Conservation (phyloP, 2,797 vertebrate species). For the Poecilia wingei region DNA sequence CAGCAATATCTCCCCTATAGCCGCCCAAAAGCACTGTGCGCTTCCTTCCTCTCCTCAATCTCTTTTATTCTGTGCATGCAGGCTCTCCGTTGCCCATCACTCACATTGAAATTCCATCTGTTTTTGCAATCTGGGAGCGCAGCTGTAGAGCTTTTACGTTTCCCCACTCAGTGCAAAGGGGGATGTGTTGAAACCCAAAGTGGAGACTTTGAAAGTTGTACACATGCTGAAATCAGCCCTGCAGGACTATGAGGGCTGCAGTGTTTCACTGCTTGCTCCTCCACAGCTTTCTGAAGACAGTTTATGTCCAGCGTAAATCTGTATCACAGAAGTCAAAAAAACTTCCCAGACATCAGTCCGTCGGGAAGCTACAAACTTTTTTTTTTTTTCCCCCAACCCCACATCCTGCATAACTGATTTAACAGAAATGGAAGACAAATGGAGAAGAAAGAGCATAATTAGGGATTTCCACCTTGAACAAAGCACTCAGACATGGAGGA, state of each 20-base stretch:
- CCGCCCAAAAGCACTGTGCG: background rate
- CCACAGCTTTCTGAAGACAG: background rate
- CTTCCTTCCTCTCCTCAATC: conserved; percentile 17
- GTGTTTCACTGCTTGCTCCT: conserved; percentile 8
- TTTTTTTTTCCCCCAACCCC: background rate
- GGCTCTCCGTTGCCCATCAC: conserved; percentile 42
- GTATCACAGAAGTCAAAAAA: conserved; percentile 3
- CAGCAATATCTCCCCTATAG: conserved; percentile 18
- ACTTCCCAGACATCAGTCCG: background rate
- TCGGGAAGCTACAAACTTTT: background rate
- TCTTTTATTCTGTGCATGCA: conserved; percentile 49
- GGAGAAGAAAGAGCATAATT: conserved; percentile 38
- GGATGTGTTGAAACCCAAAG: conserved; percentile 28
- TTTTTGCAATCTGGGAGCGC: conserved; percentile 58
- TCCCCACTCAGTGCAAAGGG: background rate
- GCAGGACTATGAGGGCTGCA: background rate
- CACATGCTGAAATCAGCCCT: conserved; percentile 4
- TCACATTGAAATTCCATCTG: conserved; percentile 71
- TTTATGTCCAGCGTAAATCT: conserved; percentile 11
- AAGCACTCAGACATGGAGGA: conserved; percentile 56
- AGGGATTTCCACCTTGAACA: conserved; percentile 41
- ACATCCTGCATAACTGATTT: background rate
- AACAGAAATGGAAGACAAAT: background rate
- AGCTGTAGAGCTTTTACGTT: conserved; percentile 48
- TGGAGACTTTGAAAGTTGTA: conserved; percentile 29